Conservation (phyloP, 2,113 vertebrate genomes). For the Penelope pileata region DNA sequence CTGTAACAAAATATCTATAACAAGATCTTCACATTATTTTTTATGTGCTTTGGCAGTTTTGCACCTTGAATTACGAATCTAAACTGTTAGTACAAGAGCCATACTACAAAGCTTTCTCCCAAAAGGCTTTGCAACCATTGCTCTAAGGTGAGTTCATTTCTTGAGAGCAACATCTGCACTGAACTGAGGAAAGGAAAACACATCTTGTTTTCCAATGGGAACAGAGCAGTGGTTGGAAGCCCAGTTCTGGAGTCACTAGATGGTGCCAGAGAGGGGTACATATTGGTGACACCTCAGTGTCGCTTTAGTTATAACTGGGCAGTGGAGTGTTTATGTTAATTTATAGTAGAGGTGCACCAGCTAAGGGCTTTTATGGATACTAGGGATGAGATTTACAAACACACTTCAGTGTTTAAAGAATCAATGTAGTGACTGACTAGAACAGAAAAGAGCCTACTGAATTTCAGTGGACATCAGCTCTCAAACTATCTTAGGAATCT, state of each 20-base stretch:
- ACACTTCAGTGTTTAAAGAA: background rate
- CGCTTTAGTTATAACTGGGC: background rate
- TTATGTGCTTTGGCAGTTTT: constrained; percentile 63
- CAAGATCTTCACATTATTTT: constrained; percentile 58
- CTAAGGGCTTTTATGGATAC: background rate
- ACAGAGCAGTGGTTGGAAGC: background rate
- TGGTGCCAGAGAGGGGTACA: background rate
- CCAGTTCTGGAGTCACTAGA: constrained; percentile 2
- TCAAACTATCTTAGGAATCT: background rate
- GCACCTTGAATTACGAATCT: constrained; percentile 53
- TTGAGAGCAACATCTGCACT: background rate
- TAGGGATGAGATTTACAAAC: background rate
- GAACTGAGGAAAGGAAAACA: background rate
- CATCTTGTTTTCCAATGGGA: background rate
- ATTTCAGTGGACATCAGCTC: background rate
- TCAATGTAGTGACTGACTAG: accelerated
- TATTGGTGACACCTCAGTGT: no score
- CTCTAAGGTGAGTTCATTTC: constrained; percentile 10
- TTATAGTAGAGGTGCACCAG: background rate
- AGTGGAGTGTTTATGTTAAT: background rate
- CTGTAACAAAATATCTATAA: constrained; percentile 54
- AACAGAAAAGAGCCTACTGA: background rate
- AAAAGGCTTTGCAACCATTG: constrained; percentile 13
- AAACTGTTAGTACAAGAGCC: constrained; percentile 47
- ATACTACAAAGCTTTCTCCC: constrained; percentile 29